Evolutionary conservation across 2,888 invertebrate species (phyloP).

Genomic region (Euplexia lucipara): DNA sequence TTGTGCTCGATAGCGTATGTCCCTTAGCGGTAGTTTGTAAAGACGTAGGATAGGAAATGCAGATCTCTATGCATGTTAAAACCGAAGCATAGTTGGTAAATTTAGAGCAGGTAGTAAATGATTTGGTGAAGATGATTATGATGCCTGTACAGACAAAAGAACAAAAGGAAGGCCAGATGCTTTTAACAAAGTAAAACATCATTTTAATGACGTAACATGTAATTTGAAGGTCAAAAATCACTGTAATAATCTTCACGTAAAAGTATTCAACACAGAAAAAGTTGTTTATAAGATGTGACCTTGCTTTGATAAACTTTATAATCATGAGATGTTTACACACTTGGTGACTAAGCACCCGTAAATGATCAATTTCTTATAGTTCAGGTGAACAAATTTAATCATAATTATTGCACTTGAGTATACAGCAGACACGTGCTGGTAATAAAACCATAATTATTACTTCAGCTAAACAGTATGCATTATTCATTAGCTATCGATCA

Average conservation of each 20-base stretch:
- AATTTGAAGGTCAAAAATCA: conserved; percentile 15
- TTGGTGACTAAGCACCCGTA: conserved; percentile 21
- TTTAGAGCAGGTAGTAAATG: not conserved
- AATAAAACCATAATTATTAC: conserved; percentile 34
- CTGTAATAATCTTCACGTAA: conserved; percentile 17
- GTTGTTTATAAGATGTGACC: conserved; percentile 7
- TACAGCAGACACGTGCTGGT: conserved; percentile 42
- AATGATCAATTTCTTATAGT: conserved; percentile 20
- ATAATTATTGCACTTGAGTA: conserved; percentile 37
- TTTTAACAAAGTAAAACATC: not conserved
- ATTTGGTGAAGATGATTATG: not conserved
- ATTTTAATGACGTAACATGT: not conserved
- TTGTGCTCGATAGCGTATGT: conserved; percentile 22
- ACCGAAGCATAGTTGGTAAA: not conserved
- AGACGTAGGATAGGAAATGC: not conserved
- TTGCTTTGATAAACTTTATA: conserved; percentile 18
- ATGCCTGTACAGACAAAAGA: not conserved
- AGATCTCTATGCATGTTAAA: not conserved
- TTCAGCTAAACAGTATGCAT: conserved; percentile 44
- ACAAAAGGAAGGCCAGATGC: not conserved
- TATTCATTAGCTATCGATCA: conserved; percentile 44
- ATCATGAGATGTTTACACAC: conserved; percentile 26
- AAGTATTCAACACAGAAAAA: conserved; percentile 25
- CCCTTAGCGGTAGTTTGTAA: conserved; percentile 3
- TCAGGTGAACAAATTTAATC: conserved; percentile 19